Conservation (phyloP, 2,113 vertebrate species). For the Megalops atlanticus region DNA sequence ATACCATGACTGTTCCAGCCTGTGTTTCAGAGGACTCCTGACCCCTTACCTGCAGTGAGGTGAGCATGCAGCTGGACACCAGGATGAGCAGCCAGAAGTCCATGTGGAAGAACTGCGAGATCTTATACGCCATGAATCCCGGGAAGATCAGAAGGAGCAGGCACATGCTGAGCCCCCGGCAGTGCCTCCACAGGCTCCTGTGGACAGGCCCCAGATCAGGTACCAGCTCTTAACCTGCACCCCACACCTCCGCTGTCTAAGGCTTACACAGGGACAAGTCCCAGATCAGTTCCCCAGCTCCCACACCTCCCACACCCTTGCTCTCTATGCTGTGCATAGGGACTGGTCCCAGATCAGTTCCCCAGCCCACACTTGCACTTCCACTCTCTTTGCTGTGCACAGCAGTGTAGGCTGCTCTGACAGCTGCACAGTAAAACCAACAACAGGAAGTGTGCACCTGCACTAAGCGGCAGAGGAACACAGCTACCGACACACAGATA, state of each 20-base stretch:
- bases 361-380: too few species aligned
- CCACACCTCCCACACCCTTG: too few species aligned
- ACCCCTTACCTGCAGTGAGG: slow-evolving; percentile 79
- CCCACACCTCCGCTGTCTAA: neutral
- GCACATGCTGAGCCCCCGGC: slow-evolving; percentile 82
- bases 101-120: slow-evolving; percentile 85
- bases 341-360: too few species aligned
- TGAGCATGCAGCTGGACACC: slow-evolving; percentile 85
- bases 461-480: too few species aligned
- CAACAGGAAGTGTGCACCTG: too few species aligned
- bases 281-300: neutral
- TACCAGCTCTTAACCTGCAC: too few species aligned
- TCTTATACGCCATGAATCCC: slow-evolving; percentile 80
- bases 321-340: too few species aligned
- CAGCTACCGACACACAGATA: too few species aligned
- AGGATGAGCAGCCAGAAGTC: slow-evolving; percentile 89
- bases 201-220: neutral
- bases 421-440: too few species aligned
- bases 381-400: neutral
- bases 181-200: slow-evolving; percentile 82
- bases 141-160: slow-evolving; percentile 80
- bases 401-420: too few species aligned
- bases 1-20: neutral
- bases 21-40: neutral
- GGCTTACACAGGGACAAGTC: too few species aligned